Base-by-base conservation (phyloP, 2,113 vertebrate species). In the Myanophis thanlyinensis region DNA sequence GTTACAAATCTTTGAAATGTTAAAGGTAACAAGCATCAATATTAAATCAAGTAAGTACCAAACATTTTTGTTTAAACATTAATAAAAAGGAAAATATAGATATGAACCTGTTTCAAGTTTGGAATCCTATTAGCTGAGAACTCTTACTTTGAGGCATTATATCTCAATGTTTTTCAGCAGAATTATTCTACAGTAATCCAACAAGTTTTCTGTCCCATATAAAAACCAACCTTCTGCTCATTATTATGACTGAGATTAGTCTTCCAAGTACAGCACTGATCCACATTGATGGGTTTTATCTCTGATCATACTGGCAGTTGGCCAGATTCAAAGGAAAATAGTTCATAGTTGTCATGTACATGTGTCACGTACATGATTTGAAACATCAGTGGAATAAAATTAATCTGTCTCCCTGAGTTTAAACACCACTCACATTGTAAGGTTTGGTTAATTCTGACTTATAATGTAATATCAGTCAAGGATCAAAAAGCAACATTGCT, bases 301-400 rank as follows among this genome's bases (percentile, higher is more conserved):
- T 67, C 18, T 20, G 80, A 48, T 12, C 49, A 54, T 80, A 47
- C 47, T 46, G 67, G 47, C 53, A 90, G 9, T 87, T 88, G 67
- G 89, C 0, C 90, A 67, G 27, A 96, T 95, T 88, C 9, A 2
- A 93, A 95, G 51, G 62, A 40, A 5, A 73, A 15, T 4, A 73
- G 4, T 12, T 0, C 51, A 44, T 88, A 73, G 46, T 18, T 67
- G 84, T 87, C 22, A 91, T 54, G 89, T 92, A n/a, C n/a, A 11
- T 52, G 73, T 22, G 18, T 80, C n/a, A n/a, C n/a, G n/a, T n/a
- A 87, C 90, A 1, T 0, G 0, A 93, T 73, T 86, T 91, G 53
- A 59, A 7, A 53, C 13, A 85, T 85, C 18, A 89, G 7, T 48
- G 93, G 3, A 18, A 47, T 54, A 80, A 40, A 80, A 40, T 80